phyloP scores from a whole-genome alignment of 2,888 invertebrate species.

The Sinelater perroti region DNA sequence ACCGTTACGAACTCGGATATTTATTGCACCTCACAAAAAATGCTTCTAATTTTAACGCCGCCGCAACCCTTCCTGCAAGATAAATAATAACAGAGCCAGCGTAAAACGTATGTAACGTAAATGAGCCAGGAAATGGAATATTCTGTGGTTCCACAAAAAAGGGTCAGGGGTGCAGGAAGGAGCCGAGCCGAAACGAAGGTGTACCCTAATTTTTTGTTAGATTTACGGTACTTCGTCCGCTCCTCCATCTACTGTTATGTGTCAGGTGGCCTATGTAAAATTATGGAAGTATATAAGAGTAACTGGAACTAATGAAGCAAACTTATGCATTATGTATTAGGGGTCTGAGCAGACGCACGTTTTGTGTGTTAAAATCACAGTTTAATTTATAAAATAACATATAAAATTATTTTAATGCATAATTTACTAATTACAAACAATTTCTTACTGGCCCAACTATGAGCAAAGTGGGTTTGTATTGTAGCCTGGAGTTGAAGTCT shows the following conservation, averaged over 20 bases:
- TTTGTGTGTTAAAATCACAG: too few species aligned
- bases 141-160: slow-evolving; percentile 41
- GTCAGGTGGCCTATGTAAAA: slow-evolving; percentile 44
- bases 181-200: too few species aligned
- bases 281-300: slow-evolving; percentile 26
- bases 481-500: too few species aligned
- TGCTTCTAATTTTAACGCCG: slow-evolving; percentile 6
- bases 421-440: too few species aligned
- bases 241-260: slow-evolving; percentile 36
- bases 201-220: slow-evolving; percentile 41
- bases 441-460: too few species aligned
- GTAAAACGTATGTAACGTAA: slow-evolving; percentile 37
- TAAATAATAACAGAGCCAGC: slow-evolving; percentile 10
- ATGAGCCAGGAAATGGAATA: slow-evolving; percentile 33
- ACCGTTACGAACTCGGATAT: too few species aligned
- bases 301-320: slow-evolving; percentile 42
- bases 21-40: too few species aligned
- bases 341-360: too few species aligned
- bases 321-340: slow-evolving; percentile 38
- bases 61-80: slow-evolving; percentile 10
- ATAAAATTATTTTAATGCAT: too few species aligned
- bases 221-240: slow-evolving; percentile 38
- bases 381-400: too few species aligned
- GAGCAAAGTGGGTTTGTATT: too few species aligned
- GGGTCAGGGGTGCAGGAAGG: slow-evolving; percentile 40